Conservation (phyloP, 1,140 invertebrate species). For the Yoshiicerus persimilis region DNA sequence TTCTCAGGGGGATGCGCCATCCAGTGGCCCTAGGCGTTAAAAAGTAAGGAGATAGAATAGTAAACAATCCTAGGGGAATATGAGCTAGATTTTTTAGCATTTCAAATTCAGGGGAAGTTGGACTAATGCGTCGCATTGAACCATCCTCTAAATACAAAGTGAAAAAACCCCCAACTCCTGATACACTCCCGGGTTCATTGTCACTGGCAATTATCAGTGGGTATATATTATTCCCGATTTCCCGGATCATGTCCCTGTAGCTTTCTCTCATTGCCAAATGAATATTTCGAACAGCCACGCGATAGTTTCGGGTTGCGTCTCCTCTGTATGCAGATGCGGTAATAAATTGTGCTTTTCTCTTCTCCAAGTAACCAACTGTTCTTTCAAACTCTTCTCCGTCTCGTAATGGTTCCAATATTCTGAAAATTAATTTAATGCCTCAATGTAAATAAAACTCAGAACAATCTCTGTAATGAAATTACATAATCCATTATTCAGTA, state of each 20-base stretch:
- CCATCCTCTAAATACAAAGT: slow-evolving; percentile 29
- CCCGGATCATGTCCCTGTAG: background rate
- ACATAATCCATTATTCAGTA: too few species aligned
- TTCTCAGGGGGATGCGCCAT: background rate
- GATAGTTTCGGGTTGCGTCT: background rate
- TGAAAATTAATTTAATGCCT: too few species aligned
- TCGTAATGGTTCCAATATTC: background rate
- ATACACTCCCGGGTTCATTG: background rate
- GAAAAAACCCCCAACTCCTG: slow-evolving; percentile 23
- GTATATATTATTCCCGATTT: slow-evolving; percentile 27
- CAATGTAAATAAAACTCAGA: too few species aligned
- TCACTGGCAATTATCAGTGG: slow-evolving; percentile 37
- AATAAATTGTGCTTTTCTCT: background rate
- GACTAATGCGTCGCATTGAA: background rate
- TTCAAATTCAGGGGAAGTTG: slow-evolving; percentile 4
- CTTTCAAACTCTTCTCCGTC: background rate
- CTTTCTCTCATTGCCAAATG: background rate
- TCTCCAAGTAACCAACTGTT: background rate
- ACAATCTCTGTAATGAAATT: too few species aligned
- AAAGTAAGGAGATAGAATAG: slow-evolving; percentile 33
- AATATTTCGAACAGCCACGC: background rate
- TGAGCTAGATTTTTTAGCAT: slow-evolving; percentile 24
- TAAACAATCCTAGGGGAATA: slow-evolving; percentile 17
- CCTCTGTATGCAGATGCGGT: slow-evolving; percentile 18
- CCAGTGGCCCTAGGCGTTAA: background rate